Percentiles rank a stretch among this genome's conserved stretches.
phyloP scores from a whole-genome alignment of 2,888 invertebrate species.

The Scaptomyza caliginosa region DNA sequence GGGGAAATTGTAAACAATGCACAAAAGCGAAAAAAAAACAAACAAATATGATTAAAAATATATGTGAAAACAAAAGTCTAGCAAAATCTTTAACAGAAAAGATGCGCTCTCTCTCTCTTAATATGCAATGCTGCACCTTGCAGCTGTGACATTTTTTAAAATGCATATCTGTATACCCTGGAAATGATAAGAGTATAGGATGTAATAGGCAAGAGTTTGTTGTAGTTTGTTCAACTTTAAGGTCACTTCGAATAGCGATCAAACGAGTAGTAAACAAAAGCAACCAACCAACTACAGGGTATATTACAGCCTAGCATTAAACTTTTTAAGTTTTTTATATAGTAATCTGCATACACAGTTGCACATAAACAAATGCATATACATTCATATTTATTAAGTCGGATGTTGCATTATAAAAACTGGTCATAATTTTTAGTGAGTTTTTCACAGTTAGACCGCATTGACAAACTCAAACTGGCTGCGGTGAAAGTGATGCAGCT shows the following conservation, averaged over 20 bases:
- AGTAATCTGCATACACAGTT: constrained; percentile 16
- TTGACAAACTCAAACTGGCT: constrained; percentile 41
- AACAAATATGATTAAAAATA: constrained; percentile 14
- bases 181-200: neutral
- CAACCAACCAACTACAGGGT: no score
- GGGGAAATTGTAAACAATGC: constrained; percentile 75
- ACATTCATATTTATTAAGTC: constrained; percentile 15
- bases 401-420: constrained; percentile 51
- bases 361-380: constrained; percentile 19
- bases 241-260: no score
- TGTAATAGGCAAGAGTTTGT: no score
- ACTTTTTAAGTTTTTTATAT: neutral
- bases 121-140: constrained; percentile 33
- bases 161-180: neutral
- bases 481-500: constrained; percentile 50
- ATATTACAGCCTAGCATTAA: neutral
- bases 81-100: constrained; percentile 18
- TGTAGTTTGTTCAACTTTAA: no score
- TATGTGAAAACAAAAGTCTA: constrained; percentile 38
- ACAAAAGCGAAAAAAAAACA: constrained; percentile 24
- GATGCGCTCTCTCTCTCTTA: constrained; percentile 15
- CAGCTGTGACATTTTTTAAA: constrained; percentile 14
- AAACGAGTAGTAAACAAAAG: no score
- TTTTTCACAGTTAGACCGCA: constrained; percentile 50
- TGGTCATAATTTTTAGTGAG: constrained; percentile 45